phyloP scores from a whole-genome alignment of 2,888 invertebrate genomes.

The Lithosia quadra region DNA sequence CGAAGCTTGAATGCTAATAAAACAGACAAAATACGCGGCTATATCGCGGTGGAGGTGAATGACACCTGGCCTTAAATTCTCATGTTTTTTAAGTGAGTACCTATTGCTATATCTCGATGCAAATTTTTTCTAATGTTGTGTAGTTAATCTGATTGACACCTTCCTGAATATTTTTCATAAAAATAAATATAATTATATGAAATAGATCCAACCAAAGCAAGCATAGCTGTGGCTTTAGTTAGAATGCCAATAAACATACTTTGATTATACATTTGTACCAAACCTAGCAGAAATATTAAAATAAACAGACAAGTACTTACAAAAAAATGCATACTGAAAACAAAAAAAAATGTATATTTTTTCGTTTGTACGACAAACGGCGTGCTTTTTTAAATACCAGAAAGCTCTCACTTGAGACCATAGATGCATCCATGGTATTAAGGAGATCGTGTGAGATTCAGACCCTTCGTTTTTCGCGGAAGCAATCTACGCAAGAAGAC shows the following conservation, averaged over 20 bases:
- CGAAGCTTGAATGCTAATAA: constrained; percentile 36
- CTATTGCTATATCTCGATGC: constrained; percentile 12
- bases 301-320: too few relatives aligned
- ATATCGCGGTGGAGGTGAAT: constrained; percentile 36
- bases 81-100: constrained; percentile 26
- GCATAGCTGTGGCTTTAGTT: not conserved
- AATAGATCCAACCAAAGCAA: not conserved
- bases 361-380: not conserved
- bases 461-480: not conserved
- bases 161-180: constrained; percentile 29
- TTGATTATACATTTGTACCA: not conserved
- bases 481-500: not conserved
- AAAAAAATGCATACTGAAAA: too few relatives aligned
- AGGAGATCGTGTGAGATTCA: not conserved
- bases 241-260: not conserved
- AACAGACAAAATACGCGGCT: constrained; percentile 30
- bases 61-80: constrained; percentile 33
- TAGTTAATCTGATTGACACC: constrained; percentile 25
- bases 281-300: not conserved
- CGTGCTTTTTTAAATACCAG: not conserved
- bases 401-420: not conserved
- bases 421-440: not conserved
- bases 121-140: constrained; percentile 6
- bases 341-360: too few relatives aligned
- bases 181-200: not conserved